These are phyloP conservation scores for Sebastes itinus DNA, from an alignment of 2,797 vertebrate species.

Conservation along the genomic window DNA sequence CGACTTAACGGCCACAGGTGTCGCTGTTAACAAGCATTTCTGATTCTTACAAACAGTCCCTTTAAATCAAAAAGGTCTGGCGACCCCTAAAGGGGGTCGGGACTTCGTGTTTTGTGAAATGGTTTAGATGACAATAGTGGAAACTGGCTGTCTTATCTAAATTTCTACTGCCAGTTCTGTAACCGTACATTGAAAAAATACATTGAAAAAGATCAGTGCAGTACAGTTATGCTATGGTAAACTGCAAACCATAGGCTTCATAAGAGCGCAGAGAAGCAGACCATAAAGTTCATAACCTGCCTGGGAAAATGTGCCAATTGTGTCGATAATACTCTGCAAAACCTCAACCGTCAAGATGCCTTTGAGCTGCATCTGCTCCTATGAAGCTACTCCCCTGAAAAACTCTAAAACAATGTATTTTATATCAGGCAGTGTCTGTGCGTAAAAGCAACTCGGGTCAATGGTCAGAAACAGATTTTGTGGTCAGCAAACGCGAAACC, in stretches of 20 bases:
- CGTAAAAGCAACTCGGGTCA: background rate
- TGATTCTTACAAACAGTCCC: too few relatives aligned
- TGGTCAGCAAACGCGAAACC: background rate
- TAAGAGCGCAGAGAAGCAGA: background rate
- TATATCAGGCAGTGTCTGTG: background rate
- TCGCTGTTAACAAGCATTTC: too few relatives aligned
- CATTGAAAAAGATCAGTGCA: background rate
- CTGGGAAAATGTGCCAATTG: background rate
- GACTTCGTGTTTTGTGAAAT: too few relatives aligned
- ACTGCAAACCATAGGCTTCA: background rate
- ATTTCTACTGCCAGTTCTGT: background rate
- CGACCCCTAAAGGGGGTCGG: too few relatives aligned
- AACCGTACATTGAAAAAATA: background rate
- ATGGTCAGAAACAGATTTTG: background rate
- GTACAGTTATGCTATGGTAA: background rate
- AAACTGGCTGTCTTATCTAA: background rate
- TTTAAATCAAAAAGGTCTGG: too few relatives aligned
- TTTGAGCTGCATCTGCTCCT: background rate
- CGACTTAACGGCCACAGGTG: too few relatives aligned
- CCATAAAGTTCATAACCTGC: conserved; percentile 9
- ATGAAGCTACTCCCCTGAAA: too few relatives aligned
- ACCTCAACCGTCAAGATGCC: background rate
- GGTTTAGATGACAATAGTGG: conserved; percentile 3
- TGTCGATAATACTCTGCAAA: background rate
- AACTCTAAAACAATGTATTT: background rate